phyloP scores from a whole-genome alignment of 37 sponge, comb jelly and placozoan species.

The Spongilla lacustris region DNA sequence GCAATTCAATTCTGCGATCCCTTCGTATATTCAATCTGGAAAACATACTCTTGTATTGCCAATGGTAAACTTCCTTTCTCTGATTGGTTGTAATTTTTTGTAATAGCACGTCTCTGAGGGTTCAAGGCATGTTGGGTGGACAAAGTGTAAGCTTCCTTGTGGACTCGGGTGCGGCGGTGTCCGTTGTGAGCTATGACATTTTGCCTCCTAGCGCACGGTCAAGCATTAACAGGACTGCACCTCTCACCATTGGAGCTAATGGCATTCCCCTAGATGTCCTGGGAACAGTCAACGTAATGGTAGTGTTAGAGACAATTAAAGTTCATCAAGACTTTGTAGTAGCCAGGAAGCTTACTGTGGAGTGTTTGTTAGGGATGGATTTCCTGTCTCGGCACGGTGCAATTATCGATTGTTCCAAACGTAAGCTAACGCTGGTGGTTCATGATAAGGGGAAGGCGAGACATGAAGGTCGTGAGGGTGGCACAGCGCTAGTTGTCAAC shows the following conservation, averaged over 20 bases:
- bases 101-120: no score
- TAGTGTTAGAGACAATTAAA: neutral
- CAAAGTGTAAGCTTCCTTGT: neutral
- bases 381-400: slow-evolving; percentile 5
- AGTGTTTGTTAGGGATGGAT: slow-evolving; percentile 14
- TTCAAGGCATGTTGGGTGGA: neutral
- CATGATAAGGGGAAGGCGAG: no score
- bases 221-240: neutral
- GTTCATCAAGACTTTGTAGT: slow-evolving; percentile 6
- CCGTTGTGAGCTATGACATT: slow-evolving; percentile 4
- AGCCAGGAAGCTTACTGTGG: neutral
- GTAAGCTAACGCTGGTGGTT: neutral
- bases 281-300: neutral
- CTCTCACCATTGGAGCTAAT: neutral
- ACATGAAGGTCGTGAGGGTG: no score
- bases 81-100: no score
- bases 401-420: neutral
- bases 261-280: slow-evolving; percentile 14
- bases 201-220: neutral
- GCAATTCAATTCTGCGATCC: slow-evolving; percentile 54
- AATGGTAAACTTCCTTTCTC: slow-evolving; percentile 62
- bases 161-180: slow-evolving; percentile 19
- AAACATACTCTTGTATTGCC: slow-evolving; percentile 49
- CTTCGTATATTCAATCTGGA: slow-evolving; percentile 28
- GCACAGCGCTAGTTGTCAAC: no score